These are phyloP conservation scores for Linnaemya tessellans DNA, from an alignment of 2,888 invertebrate species.

Conservation along the genomic window DNA sequence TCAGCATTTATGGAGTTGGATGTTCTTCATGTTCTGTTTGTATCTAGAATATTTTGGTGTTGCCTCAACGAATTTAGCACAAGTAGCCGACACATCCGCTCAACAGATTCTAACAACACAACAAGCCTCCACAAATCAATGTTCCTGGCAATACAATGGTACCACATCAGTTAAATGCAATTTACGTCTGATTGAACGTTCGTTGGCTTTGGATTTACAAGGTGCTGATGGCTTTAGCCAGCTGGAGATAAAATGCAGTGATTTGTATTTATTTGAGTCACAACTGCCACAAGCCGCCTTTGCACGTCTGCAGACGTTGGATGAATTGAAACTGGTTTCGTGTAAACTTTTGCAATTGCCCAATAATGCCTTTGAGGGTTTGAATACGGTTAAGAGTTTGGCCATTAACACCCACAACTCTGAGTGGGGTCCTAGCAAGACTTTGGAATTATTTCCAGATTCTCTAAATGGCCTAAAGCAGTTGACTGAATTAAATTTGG, in stretches of 20 bases:
- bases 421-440: conserved; percentile 90
- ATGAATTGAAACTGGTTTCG: conserved; percentile 89
- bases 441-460: conserved; percentile 89
- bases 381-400: conserved; percentile 87
- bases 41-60: conserved; percentile 71
- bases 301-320: conserved; percentile 88
- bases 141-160: conserved; percentile 84
- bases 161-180: conserved; percentile 86
- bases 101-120: conserved; percentile 72
- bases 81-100: conserved; percentile 67
- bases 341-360: conserved; percentile 91
- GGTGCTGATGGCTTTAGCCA: conserved; percentile 88
- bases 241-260: conserved; percentile 90
- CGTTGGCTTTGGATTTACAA: conserved; percentile 85
- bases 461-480: conserved; percentile 91
- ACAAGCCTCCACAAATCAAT: conserved; percentile 80
- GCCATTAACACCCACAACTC: conserved; percentile 91
- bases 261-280: conserved; percentile 92
- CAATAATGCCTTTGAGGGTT: conserved; percentile 91
- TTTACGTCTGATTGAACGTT: conserved; percentile 88
- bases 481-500: conserved; percentile 91
- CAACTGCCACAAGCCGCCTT: conserved; percentile 89
- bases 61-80: conserved; percentile 64
- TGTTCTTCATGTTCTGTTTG: conserved; percentile 46
- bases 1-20: conserved; percentile 40